Percentiles rank a stretch among this genome's conserved stretches.
Evolutionary conservation across 2,113 vertebrate genomes (phyloP).

Genomic region (Rhabdornis inornatus): DNA sequence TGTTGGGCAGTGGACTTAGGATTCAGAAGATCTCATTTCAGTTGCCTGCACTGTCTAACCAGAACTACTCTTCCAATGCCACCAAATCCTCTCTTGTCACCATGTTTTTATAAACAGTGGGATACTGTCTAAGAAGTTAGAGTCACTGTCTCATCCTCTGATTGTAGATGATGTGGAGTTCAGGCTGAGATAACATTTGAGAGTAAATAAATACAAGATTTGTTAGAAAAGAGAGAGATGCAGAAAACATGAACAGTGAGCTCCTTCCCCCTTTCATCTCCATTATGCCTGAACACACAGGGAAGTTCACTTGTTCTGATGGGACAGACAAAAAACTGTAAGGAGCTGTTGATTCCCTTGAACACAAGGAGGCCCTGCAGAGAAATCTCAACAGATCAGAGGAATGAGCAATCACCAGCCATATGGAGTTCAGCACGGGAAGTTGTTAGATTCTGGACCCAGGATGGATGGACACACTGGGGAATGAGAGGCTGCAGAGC

Average conservation of each 20-base stretch:
- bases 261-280: neutral
- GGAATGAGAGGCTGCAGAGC: neutral
- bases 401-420: neutral
- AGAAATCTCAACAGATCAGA: neutral
- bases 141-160: neutral
- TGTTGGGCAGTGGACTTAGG: neutral
- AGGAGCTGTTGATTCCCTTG: neutral
- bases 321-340: neutral
- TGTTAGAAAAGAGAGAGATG: neutral
- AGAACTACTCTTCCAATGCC: neutral
- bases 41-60: neutral
- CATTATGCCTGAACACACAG: rapidly evolving
- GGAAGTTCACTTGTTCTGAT: neutral
- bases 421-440: neutral
- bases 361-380: neutral
- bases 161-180: neutral
- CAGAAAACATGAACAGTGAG: neutral
- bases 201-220: neutral
- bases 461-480: neutral
- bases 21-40: neutral
- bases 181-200: neutral
- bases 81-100: neutral
- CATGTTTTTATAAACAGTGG: neutral
- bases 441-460: rapidly evolving
- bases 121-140: neutral